Conservation (phyloP, 2,797 vertebrate species). For the Rhinophrynus dorsalis region DNA sequence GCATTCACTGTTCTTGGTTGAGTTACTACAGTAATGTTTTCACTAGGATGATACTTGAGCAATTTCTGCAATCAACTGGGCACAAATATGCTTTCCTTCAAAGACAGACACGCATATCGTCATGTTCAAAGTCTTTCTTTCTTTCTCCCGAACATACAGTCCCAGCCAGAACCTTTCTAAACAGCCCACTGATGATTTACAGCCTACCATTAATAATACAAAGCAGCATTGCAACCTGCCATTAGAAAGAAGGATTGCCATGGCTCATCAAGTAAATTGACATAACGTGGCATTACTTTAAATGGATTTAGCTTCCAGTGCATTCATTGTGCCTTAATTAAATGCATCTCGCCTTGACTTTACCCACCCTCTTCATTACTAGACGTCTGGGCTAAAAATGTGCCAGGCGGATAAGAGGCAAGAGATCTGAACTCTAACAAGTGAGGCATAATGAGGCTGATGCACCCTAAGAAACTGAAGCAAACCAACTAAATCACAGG, state of each 20-base stretch:
- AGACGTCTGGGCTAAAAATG: slow-evolving; percentile 32
- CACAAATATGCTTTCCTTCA: slow-evolving; percentile 59
- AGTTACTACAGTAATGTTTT: slow-evolving; percentile 62
- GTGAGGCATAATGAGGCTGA: not conserved
- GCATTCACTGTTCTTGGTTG: slow-evolving; percentile 64
- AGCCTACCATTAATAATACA: slow-evolving; percentile 49
- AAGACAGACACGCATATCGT: slow-evolving; percentile 52
- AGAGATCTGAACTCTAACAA: not conserved
- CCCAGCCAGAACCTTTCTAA: slow-evolving; percentile 33
- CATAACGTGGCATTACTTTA: slow-evolving; percentile 50
- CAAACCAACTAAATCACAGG: no score
- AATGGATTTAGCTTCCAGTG: slow-evolving; percentile 48
- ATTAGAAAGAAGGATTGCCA: slow-evolving; percentile 48
- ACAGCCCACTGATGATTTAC: slow-evolving; percentile 37
- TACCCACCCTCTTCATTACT: slow-evolving; percentile 43
- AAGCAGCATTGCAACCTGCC: slow-evolving; percentile 49
- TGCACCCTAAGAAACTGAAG: no score
- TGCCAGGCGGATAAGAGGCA: slow-evolving; percentile 21
- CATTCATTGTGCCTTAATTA: slow-evolving; percentile 48
- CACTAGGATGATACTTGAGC: slow-evolving; percentile 64
- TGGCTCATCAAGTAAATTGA: slow-evolving; percentile 50
- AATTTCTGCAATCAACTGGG: slow-evolving; percentile 62
- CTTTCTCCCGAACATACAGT: not conserved
- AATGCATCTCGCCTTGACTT: slow-evolving; percentile 40
- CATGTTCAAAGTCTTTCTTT: slow-evolving; percentile 8